phyloP scores from a whole-genome alignment of 2,888 invertebrate genomes.

The Cylindroiulus punctatus region DNA sequence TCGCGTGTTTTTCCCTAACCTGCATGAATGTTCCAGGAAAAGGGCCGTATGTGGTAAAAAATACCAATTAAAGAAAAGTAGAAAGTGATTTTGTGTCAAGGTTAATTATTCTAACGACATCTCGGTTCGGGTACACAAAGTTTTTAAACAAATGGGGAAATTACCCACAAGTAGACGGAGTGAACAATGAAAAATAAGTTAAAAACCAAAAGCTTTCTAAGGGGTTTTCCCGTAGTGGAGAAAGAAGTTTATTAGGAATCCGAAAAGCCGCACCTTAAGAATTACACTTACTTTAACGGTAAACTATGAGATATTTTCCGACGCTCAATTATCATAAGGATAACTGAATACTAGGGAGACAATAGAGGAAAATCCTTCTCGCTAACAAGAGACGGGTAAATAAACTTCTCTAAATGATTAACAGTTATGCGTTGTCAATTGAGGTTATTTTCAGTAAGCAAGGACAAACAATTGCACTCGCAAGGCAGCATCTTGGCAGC shows the following conservation, averaged over 20 bases:
- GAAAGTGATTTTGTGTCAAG: slow-evolving; percentile 30
- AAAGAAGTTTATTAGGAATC: neutral
- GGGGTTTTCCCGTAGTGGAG: neutral
- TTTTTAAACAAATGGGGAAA: neutral
- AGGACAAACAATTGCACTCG: neutral
- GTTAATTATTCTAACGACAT: neutral
- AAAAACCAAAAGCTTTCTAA: neutral
- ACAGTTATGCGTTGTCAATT: neutral
- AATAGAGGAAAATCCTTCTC: neutral
- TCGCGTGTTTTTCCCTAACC: neutral
- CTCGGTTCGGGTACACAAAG: neutral
- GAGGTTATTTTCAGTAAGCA: neutral
- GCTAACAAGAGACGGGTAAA: neutral
- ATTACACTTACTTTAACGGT: neutral
- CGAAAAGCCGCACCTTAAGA: neutral
- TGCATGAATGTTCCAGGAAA: neutral
- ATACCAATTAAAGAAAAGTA: neutral
- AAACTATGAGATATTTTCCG: neutral
- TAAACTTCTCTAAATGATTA: slow-evolving; percentile 18
- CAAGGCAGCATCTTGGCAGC: neutral
- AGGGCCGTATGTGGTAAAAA: neutral
- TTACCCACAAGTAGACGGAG: neutral
- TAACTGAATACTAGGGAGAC: neutral
- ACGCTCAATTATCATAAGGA: neutral
- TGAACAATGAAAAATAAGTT: neutral